Conservation (phyloP, 1,140 invertebrate genomes). For the Drosophila bocqueti region DNA sequence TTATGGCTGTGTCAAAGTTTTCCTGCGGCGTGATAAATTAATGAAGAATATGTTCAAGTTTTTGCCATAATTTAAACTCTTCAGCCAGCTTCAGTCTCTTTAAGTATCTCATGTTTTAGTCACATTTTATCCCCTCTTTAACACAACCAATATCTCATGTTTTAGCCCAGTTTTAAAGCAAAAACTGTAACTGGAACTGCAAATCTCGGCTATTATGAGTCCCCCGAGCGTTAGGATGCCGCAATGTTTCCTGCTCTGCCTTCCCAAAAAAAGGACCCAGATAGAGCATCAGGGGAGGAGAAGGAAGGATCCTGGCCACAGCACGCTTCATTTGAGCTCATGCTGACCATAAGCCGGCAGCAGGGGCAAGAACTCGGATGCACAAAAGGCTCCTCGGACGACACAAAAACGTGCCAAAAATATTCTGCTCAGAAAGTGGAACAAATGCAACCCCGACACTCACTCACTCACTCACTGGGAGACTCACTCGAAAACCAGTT, state of each 20-base stretch:
- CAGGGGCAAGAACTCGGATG: slow-evolving; percentile 60
- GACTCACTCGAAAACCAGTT: slow-evolving; percentile 41
- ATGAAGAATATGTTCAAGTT: slow-evolving; percentile 21
- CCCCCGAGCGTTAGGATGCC: slow-evolving; percentile 53
- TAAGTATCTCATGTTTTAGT: slow-evolving; percentile 20
- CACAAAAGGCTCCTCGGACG: slow-evolving; percentile 50
- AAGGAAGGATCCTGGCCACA: slow-evolving; percentile 18
- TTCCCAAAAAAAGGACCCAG: background rate
- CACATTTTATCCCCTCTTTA: background rate
- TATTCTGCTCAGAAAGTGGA: slow-evolving; percentile 69
- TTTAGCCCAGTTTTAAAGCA: slow-evolving; percentile 6
- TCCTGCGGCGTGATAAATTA: slow-evolving; percentile 25
- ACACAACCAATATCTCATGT: slow-evolving; percentile 6
- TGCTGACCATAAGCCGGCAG: slow-evolving; percentile 54
- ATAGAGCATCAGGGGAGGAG: background rate
- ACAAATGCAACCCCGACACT: slow-evolving; percentile 56
- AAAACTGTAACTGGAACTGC: slow-evolving; percentile 36
- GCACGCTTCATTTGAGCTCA: slow-evolving; percentile 63
- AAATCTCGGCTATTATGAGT: slow-evolving; percentile 75
- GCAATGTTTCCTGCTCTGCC: slow-evolving; percentile 60
- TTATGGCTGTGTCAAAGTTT: slow-evolving; percentile 39
- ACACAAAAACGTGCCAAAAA: slow-evolving; percentile 57
- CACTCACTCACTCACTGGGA: slow-evolving; percentile 6
- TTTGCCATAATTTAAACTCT: slow-evolving; percentile 3
- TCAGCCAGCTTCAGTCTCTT: background rate